These are phyloP conservation scores for Petrocephalus zakoni DNA, from an alignment of 2,113 vertebrate genomes.

Conservation along the genomic window DNA sequence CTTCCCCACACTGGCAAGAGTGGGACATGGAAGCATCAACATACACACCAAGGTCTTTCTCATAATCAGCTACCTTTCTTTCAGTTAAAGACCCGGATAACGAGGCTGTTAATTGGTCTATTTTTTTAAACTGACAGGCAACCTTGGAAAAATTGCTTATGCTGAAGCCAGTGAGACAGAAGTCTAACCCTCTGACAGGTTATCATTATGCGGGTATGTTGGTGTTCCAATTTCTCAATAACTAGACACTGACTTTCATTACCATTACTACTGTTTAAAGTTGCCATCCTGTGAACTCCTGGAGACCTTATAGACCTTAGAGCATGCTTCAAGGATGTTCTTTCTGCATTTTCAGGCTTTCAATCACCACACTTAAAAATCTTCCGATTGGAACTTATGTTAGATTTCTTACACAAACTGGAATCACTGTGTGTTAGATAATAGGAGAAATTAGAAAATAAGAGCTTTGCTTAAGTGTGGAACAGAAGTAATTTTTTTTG, in stretches of 20 bases:
- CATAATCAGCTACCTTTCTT: too few relatives aligned
- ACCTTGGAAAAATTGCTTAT: conserved; percentile 75
- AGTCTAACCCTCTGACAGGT: conserved; percentile 67
- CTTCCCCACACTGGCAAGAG: too few relatives aligned
- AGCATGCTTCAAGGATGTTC: neutral
- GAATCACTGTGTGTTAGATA: neutral
- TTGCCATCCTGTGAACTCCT: neutral
- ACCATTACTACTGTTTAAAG: neutral
- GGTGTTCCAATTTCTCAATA: neutral
- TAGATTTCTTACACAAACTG: neutral
- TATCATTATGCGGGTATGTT: conserved; percentile 80
- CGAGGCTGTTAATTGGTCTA: neutral
- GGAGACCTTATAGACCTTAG: neutral
- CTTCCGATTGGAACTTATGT: neutral
- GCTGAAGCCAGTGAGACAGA: conserved; percentile 61
- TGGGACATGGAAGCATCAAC: too few relatives aligned
- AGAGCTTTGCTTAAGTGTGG: neutral
- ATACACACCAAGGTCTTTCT: too few relatives aligned
- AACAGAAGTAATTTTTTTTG: neutral
- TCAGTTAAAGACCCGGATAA: neutral
- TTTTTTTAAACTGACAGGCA: conserved; percentile 49
- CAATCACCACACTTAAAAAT: neutral
- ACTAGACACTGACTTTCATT: neutral
- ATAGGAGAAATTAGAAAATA: neutral
- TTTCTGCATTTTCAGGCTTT: neutral